These are phyloP conservation scores for Drosophila rubida DNA, from an alignment of 2,888 invertebrate genomes.

Conservation along the genomic window DNA sequence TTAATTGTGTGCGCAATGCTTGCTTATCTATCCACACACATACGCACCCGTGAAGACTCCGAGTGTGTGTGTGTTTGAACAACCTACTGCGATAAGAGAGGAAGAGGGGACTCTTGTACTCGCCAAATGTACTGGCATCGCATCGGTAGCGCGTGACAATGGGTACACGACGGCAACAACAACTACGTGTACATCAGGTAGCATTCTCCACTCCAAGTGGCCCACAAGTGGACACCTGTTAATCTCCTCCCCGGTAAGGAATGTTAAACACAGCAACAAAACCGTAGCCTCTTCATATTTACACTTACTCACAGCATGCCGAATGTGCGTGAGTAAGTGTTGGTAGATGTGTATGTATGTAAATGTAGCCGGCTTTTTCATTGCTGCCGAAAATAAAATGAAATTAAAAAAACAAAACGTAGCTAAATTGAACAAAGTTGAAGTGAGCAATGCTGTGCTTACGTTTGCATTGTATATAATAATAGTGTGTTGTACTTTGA, in stretches of 20 bases:
- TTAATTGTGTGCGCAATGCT: slow-evolving; percentile 39
- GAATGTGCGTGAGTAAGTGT: not conserved
- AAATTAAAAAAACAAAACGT: too few species aligned
- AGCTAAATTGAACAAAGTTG: slow-evolving; percentile 11
- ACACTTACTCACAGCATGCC: not conserved
- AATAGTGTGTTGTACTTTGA: slow-evolving; percentile 44
- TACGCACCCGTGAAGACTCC: not conserved
- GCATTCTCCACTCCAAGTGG: slow-evolving; percentile 16
- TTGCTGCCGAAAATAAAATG: slow-evolving; percentile 15
- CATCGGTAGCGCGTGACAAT: slow-evolving; percentile 53
- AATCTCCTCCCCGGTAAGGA: slow-evolving; percentile 28
- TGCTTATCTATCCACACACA: slow-evolving; percentile 46
- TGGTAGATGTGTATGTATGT: slow-evolving; percentile 3
- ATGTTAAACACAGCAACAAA: slow-evolving; percentile 31
- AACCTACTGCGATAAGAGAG: slow-evolving; percentile 54
- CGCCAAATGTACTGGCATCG: slow-evolving; percentile 33
- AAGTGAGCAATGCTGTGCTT: slow-evolving; percentile 7
- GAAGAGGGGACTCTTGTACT: slow-evolving; percentile 32
- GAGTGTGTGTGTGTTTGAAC: slow-evolving; percentile 41
- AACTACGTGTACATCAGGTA: slow-evolving; percentile 5
- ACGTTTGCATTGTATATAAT: slow-evolving; percentile 1
- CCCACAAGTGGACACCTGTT: slow-evolving; percentile 52
- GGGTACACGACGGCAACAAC: slow-evolving; percentile 10
- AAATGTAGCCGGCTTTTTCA: slow-evolving; percentile 18
- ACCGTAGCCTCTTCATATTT: too few species aligned